Evolutionary conservation across 2,888 invertebrate genomes (phyloP).

Genomic region (Ormyrus nitidulus): DNA sequence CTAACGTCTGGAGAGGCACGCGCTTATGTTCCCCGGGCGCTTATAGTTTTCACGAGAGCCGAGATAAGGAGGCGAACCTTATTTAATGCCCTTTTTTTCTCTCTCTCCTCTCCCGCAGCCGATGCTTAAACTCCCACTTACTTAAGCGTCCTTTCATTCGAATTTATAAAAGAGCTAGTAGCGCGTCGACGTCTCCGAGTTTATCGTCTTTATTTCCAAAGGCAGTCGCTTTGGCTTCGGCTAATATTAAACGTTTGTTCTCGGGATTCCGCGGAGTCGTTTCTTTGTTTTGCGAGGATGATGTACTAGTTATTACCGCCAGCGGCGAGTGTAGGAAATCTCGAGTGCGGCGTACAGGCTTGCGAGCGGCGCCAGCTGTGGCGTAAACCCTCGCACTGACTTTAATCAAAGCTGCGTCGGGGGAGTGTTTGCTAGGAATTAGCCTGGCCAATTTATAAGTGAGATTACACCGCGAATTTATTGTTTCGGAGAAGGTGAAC

Average conservation of each 20-base stretch:
- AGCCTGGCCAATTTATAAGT: constrained; percentile 65
- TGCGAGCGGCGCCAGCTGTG: constrained; percentile 56
- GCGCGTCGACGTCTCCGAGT: neutral
- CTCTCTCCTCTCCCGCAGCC: constrained; percentile 37
- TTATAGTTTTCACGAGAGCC: constrained; percentile 58
- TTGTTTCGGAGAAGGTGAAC: neutral
- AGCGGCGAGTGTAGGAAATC: constrained; percentile 16
- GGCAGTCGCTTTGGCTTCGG: neutral
- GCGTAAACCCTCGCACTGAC: constrained; percentile 59
- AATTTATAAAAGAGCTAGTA: constrained; percentile 1
- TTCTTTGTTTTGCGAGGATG: neutral
- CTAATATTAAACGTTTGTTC: neutral
- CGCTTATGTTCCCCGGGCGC: constrained; percentile 59
- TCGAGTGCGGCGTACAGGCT: constrained; percentile 23
- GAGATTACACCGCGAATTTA: constrained; percentile 60
- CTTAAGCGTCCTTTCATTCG: constrained; percentile 19
- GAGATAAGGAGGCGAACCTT: constrained; percentile 55
- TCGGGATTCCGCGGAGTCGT: neutral
- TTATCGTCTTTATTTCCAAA: neutral
- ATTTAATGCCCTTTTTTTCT: constrained; percentile 54
- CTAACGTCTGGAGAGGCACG: constrained; percentile 64
- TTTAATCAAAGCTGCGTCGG: constrained; percentile 66
- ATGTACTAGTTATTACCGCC: neutral
- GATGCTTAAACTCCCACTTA: constrained; percentile 1
- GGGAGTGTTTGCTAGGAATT: constrained; percentile 65